These are phyloP conservation scores for Stegodyphus dumicola DNA, from an alignment of 1,140 invertebrate genomes.

Conservation along the genomic window DNA sequence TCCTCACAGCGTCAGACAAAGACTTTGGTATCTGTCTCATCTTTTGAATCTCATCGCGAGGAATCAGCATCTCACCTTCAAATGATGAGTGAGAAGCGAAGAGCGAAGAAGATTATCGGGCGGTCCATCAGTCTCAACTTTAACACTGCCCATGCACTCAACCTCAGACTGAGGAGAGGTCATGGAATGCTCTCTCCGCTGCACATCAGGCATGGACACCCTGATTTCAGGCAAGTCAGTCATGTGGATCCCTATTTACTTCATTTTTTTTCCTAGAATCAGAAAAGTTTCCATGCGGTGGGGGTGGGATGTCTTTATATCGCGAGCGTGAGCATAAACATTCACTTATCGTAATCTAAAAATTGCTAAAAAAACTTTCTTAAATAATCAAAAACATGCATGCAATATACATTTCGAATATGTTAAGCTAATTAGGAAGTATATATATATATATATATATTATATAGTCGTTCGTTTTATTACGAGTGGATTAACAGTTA, in stretches of 20 bases:
- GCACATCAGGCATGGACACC: not conserved
- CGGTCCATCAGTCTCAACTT: slow-evolving; percentile 50
- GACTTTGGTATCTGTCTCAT: slow-evolving; percentile 1
- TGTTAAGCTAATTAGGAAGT: no score
- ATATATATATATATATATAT: slow-evolving; percentile 4
- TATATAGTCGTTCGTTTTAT: not conserved
- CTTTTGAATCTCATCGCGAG: not conserved
- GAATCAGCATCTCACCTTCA: not conserved
- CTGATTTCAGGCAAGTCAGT: slow-evolving; percentile 32
- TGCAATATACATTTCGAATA: no score
- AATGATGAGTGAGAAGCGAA: slow-evolving; percentile 20
- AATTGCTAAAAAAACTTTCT: no score
- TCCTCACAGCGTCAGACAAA: slow-evolving; percentile 1
- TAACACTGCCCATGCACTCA: slow-evolving; percentile 33
- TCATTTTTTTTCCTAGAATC: not conserved
- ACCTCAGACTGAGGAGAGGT: slow-evolving; percentile 23
- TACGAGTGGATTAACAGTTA: no score
- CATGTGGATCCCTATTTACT: not conserved
- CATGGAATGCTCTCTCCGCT: slow-evolving; percentile 25
- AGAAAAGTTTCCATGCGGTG: no score
- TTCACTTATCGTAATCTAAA: no score
- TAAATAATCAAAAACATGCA: no score
- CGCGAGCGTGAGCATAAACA: no score
- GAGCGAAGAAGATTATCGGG: slow-evolving; percentile 17
- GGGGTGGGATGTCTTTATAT: no score